Base-by-base conservation (phyloP, 2,888 invertebrate species). In the Limenitis camilla region DNA sequence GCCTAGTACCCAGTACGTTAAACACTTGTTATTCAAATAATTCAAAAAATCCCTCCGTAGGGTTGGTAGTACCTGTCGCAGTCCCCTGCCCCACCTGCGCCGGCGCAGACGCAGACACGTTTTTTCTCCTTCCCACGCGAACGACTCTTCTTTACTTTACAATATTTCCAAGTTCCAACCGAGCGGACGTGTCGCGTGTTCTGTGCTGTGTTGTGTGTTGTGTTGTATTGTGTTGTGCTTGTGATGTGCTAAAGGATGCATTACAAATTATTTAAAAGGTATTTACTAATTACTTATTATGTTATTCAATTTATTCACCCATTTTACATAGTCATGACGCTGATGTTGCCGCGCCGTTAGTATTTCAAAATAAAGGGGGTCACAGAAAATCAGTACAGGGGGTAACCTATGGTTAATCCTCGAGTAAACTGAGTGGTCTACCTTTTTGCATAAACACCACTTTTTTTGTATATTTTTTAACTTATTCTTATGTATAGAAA, bases 231-330 rank as follows among this genome's bases (percentile, higher is more conserved):
- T 71, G 67, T 55, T 60, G 56, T 64, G 47, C 64, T 64, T 68
- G 63, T 69, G 62, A 60, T 67, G 74, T 72, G 71, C 49, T 44
- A 57, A 52, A 78, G 81, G 78, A 87, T 87, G 87, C 86, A 87
- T 75, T 87, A 85, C 63, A 87, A 87, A 66, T 66, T 87, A 50
- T 85, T 86, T 63, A 83, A 80, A 69, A 85, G 87, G 87, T 86
- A 80, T 19, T 7, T n/a, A 6, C 27, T 6, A 4, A 19, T 39
- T 9, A 30, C n/a, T n/a, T n/a, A n/a, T n/a, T n/a, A n/a, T n/a
- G n/a, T n/a, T n/a, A n/a, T n/a, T n/a, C n/a, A n/a, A n/a, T n/a
- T n/a, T n/a, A n/a, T n/a, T n/a, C n/a, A n/a, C n/a, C n/a, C n/a
- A n/a, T n/a, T n/a, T n/a, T n/a, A n/a, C n/a, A n/a, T n/a, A n/a